These are phyloP conservation scores for Brachionus rotundiformis DNA, from an alignment of 1,140 invertebrate genomes.

Conservation along the genomic window DNA sequence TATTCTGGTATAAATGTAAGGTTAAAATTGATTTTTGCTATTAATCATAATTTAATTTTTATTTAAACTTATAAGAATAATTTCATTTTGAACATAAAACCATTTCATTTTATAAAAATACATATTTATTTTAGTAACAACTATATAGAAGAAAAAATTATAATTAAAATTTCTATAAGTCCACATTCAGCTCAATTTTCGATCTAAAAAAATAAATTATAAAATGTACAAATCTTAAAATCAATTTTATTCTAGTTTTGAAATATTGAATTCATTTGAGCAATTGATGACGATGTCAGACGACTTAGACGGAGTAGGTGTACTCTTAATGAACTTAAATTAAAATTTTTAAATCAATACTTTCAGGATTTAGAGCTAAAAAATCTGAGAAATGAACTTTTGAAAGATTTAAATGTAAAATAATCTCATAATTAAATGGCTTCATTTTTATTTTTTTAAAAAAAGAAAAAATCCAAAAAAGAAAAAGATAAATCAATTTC, in stretches of 20 bases:
- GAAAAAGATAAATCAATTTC: not conserved
- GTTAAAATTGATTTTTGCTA: not conserved
- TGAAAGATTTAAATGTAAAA: not conserved
- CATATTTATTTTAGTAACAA: not conserved
- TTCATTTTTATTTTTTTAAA: not conserved
- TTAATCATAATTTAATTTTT: not conserved
- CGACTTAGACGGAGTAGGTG: not conserved
- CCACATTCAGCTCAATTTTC: not conserved
- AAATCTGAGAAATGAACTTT: slow-evolving; percentile 11
- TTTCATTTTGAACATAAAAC: not conserved
- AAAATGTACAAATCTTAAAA: slow-evolving; percentile 15
- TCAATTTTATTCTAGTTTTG: slow-evolving; percentile 10
- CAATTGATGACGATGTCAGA: not conserved
- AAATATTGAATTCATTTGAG: not conserved
- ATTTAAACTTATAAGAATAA: not conserved
- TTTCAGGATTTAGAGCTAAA: not conserved
- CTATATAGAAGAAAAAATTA: not conserved
- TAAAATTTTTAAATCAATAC: not conserved
- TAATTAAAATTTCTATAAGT: not conserved
- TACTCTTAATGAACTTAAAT: not conserved
- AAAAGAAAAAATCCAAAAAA: not conserved
- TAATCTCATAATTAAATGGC: not conserved
- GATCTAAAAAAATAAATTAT: slow-evolving; percentile 22
- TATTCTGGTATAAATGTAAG: not conserved
- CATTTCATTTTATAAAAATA: not conserved